Percentiles rank a stretch among this genome's conserved stretches.
Conservation (phyloP, 2,797 vertebrate genomes). For the Potorous gilbertii region DNA sequence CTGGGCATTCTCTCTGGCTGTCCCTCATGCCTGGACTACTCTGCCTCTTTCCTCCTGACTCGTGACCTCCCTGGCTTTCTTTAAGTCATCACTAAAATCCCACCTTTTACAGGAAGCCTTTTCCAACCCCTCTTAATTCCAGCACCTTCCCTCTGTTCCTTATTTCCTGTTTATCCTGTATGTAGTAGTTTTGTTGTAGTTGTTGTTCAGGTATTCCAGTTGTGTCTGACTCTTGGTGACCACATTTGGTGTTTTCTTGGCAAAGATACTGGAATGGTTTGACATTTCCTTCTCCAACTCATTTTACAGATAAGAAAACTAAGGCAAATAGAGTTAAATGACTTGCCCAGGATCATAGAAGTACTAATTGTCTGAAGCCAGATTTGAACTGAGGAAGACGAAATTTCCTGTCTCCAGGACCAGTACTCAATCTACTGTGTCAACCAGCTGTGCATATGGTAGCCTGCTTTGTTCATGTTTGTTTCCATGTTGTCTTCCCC, state of each 20-base stretch:
- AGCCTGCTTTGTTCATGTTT: not conserved
- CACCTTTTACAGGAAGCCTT: not conserved
- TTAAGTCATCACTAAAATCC: not conserved
- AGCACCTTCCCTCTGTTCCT: not conserved
- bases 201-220: not conserved
- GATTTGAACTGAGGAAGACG: not conserved
- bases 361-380: not conserved
- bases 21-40: too few relatives aligned
- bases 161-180: not conserved
- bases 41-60: not conserved
- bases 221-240: not conserved
- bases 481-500: not conserved
- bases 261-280: not conserved
- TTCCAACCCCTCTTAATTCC: not conserved
- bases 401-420: not conserved
- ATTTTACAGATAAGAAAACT: not conserved
- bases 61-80: not conserved
- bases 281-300: not conserved
- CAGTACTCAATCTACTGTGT: not conserved
- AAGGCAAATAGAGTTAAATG: not conserved
- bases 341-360: not conserved
- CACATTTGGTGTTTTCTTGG: not conserved
- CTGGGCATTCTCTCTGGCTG: not conserved
- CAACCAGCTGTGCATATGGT: not conserved
- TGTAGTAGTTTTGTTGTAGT: not conserved